These are phyloP conservation scores for Enoplosus armatus DNA, from an alignment of 2,797 vertebrate genomes.

Conservation along the genomic window DNA sequence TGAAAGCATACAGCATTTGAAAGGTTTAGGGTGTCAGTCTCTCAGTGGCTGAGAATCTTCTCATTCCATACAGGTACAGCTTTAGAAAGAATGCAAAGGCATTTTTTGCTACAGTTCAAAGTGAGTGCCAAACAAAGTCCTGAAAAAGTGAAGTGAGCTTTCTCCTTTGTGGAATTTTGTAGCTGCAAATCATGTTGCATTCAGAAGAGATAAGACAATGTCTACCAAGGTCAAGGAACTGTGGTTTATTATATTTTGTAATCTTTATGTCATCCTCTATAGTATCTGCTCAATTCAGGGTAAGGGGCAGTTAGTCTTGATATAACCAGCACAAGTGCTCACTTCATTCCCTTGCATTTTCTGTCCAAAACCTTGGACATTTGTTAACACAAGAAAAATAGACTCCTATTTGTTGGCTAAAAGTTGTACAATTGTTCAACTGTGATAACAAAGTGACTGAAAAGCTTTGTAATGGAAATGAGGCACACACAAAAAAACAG, in stretches of 20 bases:
- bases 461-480: slow-evolving; percentile 67
- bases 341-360: neutral
- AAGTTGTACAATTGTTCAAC: slow-evolving; percentile 31
- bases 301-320: neutral
- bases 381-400: slow-evolving; percentile 40
- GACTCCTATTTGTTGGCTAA: slow-evolving; percentile 22
- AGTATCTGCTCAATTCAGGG: neutral
- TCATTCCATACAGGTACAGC: slow-evolving; percentile 38
- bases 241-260: slow-evolving; percentile 8
- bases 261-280: slow-evolving; percentile 5
- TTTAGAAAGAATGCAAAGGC: slow-evolving; percentile 23
- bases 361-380: slow-evolving; percentile 23
- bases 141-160: slow-evolving; percentile 22
- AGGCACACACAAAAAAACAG: slow-evolving; percentile 11
- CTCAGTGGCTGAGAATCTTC: slow-evolving; percentile 30
- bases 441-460: slow-evolving; percentile 45
- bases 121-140: slow-evolving; percentile 36
- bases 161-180: slow-evolving; percentile 19
- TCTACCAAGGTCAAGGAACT: slow-evolving; percentile 31
- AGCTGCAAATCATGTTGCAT: slow-evolving; percentile 19
- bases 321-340: neutral
- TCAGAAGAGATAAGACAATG: slow-evolving; percentile 11
- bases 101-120: slow-evolving; percentile 41
- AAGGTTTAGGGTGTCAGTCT: slow-evolving; percentile 55
- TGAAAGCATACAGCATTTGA: slow-evolving; percentile 58